Percentiles rank a stretch among this genome's conserved stretches.
phyloP scores from a whole-genome alignment of 2,797 vertebrate species.

The Clarias laeviceps region DNA sequence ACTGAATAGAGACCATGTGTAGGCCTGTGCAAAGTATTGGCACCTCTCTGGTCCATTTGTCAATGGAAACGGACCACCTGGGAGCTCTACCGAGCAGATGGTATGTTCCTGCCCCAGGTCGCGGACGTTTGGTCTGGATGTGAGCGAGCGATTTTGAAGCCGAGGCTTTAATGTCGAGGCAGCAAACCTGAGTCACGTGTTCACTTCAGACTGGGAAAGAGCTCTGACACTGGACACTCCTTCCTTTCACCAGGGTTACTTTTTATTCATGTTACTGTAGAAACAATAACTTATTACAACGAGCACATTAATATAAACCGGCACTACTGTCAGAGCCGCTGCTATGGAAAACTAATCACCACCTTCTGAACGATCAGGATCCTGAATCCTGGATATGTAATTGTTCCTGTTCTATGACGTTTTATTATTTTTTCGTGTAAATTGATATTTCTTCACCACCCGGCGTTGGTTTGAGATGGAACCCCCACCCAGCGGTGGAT shows the following conservation, averaged over 20 bases:
- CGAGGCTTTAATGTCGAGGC: background rate
- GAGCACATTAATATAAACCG: background rate
- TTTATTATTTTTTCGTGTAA: background rate
- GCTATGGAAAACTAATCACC: background rate
- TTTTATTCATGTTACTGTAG: conserved; percentile 5
- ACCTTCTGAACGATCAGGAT: background rate
- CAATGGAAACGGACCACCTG: background rate
- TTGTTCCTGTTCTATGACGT: background rate
- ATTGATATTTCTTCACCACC: conserved; percentile 7
- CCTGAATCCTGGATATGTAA: background rate
- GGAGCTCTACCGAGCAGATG: background rate
- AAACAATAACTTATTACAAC: background rate
- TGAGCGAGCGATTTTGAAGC: background rate
- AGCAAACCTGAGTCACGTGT: background rate
- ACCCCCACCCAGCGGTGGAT: background rate
- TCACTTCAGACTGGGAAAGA: background rate
- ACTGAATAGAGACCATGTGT: background rate
- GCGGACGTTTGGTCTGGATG: background rate
- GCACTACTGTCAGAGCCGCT: background rate
- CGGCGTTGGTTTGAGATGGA: background rate
- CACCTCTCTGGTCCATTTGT: background rate
- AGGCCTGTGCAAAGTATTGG: background rate
- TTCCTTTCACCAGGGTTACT: background rate
- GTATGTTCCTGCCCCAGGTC: background rate
- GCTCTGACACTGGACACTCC: conserved; percentile 15